Percentiles rank a stretch among this genome's conserved stretches.
phyloP scores from a whole-genome alignment of 2,888 invertebrate species.

The Zonitis immaculata region DNA sequence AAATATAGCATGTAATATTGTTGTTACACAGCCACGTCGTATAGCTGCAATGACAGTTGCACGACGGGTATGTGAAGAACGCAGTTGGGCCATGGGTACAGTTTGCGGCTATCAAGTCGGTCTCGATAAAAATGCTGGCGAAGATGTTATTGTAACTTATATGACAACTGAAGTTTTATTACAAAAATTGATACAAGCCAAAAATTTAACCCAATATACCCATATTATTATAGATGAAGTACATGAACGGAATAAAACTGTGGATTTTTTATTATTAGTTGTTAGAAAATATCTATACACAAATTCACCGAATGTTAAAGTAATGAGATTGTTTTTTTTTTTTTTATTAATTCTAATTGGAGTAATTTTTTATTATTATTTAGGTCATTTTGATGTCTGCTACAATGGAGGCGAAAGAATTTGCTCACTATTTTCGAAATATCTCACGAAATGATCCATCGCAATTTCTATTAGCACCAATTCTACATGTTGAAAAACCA shows the following conservation, averaged over 20 bases:
- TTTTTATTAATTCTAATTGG: too few relatives aligned
- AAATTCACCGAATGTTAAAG: constrained; percentile 61
- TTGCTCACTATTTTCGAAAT: constrained; percentile 61
- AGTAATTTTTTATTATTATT: too few relatives aligned
- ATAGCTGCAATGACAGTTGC: constrained; percentile 92
- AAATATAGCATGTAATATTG: constrained; percentile 71
- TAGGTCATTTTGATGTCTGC: constrained; percentile 97
- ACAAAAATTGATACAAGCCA: constrained; percentile 65
- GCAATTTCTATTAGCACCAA: constrained; percentile 51
- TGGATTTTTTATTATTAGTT: constrained; percentile 83
- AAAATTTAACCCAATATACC: constrained; percentile 72
- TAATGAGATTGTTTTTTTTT: too few relatives aligned
- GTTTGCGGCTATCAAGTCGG: constrained; percentile 89
- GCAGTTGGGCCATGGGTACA: constrained; percentile 75
- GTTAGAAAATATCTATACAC: constrained; percentile 71
- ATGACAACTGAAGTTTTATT: constrained; percentile 87
- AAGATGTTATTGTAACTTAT: constrained; percentile 74
- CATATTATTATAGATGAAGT: constrained; percentile 93
- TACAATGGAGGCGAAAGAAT: constrained; percentile 72
- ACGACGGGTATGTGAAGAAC: constrained; percentile 74
- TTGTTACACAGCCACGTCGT: constrained; percentile 89
- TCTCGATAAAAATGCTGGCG: constrained; percentile 56
- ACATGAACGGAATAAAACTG: constrained; percentile 87
- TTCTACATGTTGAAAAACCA: constrained; percentile 53
- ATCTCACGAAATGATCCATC: constrained; percentile 37